These are phyloP conservation scores for Perizoma flavofasciatum DNA, from an alignment of 2,888 invertebrate genomes.

Conservation along the genomic window DNA sequence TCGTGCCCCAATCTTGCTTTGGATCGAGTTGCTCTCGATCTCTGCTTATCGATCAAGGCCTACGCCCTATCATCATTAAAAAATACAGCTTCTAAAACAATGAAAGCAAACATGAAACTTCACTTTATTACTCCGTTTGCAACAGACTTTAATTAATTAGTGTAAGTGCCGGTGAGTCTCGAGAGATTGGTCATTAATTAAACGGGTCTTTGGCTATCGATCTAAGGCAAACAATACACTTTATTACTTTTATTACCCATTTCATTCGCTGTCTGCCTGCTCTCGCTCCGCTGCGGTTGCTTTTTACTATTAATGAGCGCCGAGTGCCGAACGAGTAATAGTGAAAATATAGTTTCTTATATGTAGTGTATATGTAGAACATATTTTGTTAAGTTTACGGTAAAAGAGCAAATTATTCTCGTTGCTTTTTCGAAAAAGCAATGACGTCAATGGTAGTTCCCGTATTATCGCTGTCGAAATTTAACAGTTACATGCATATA, in stretches of 20 bases:
- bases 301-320: constrained; percentile 59
- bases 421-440: constrained; percentile 17
- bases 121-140: constrained; percentile 67
- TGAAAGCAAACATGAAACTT: constrained; percentile 59
- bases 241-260: constrained; percentile 76
- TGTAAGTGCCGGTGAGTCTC: constrained; percentile 80
- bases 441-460: constrained; percentile 9
- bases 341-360: constrained; percentile 44
- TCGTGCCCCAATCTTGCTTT: constrained; percentile 57
- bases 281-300: constrained; percentile 48
- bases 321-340: constrained; percentile 43
- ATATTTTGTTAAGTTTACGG: constrained; percentile 28
- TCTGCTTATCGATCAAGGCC: constrained; percentile 30
- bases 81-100: constrained; percentile 57
- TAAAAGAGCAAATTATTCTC: constrained; percentile 28
- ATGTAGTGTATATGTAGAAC: constrained; percentile 33
- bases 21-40: constrained; percentile 58
- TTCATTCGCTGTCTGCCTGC: constrained; percentile 62
- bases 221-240: constrained; percentile 76
- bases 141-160: constrained; percentile 76
- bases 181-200: constrained; percentile 80
- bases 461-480: constrained; percentile 27
- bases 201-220: constrained; percentile 75
- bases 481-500: constrained; percentile 13
- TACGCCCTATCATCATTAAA: constrained; percentile 39